phyloP scores from a whole-genome alignment of 2,797 vertebrate species.

The Halcyon leucocephala region DNA sequence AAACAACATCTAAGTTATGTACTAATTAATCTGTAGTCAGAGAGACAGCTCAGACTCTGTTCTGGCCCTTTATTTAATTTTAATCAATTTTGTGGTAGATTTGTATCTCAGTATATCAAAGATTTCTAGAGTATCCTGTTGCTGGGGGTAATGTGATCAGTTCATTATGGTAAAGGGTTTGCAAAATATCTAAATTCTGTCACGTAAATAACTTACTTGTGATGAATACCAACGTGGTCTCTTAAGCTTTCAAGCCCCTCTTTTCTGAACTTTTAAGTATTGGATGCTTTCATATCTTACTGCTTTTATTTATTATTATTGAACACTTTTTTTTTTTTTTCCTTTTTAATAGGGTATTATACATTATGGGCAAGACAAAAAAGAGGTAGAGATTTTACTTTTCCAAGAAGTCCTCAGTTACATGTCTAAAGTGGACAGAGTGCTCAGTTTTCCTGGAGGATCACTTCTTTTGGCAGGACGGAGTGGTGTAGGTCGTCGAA shows the following conservation, averaged over 20 bases:
- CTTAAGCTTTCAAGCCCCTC: not conserved
- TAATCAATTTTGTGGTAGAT: not conserved
- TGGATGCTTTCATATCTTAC: not conserved
- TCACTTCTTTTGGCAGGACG: conserved; percentile 93
- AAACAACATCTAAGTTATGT: not conserved
- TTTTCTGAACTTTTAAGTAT: not conserved
- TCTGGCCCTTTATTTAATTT: not conserved
- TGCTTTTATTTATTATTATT: not conserved
- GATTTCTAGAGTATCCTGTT: not conserved
- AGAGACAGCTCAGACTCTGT: not conserved
- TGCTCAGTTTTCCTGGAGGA: conserved; percentile 91
- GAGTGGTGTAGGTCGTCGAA: conserved; percentile 93
- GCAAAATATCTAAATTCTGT: not conserved
- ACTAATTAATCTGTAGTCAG: not conserved
- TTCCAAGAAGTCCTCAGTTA: conserved; percentile 95
- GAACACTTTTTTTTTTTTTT: not conserved
- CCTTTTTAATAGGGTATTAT: conserved; percentile 84
- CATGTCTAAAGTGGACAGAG: conserved; percentile 89
- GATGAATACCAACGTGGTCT: not conserved
- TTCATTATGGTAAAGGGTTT: not conserved
- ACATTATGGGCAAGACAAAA: conserved; percentile 93
- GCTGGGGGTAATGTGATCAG: not conserved
- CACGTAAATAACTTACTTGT: not conserved
- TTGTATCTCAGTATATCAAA: not conserved
- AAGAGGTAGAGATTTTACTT: conserved; percentile 89